phyloP scores from a whole-genome alignment of 2,113 vertebrate species.

The Perca schrenkii region DNA sequence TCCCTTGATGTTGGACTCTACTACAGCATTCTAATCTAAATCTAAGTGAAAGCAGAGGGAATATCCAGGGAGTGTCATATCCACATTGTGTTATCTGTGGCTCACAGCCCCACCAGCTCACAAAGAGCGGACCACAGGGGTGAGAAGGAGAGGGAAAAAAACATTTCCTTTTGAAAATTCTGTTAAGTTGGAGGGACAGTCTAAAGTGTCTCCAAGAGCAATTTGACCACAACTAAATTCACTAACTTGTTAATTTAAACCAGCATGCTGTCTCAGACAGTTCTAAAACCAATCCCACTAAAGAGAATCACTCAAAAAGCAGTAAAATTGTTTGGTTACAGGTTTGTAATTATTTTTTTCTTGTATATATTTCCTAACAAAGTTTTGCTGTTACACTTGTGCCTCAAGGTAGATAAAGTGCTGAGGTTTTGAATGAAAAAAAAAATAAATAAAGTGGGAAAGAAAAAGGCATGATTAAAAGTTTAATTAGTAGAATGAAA shows the following conservation, averaged over 20 bases:
- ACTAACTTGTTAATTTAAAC: slow-evolving; percentile 18
- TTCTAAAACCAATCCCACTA: slow-evolving; percentile 18
- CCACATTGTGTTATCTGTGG: slow-evolving; percentile 75
- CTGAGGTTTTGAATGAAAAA: slow-evolving; percentile 41
- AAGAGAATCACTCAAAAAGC: slow-evolving; percentile 13
- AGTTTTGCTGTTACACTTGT: slow-evolving; percentile 29
- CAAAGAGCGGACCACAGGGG: slow-evolving; percentile 64
- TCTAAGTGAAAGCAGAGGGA: slow-evolving; percentile 73
- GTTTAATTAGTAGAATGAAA: slow-evolving; percentile 76
- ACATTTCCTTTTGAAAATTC: slow-evolving; percentile 38
- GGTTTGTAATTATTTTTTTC: slow-evolving; percentile 40
- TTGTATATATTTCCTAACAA: slow-evolving; percentile 26
- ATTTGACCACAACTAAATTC: slow-evolving; percentile 49
- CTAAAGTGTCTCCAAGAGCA: slow-evolving; percentile 33
- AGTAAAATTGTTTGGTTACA: slow-evolving; percentile 12
- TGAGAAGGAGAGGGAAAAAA: slow-evolving; percentile 23
- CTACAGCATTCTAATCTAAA: slow-evolving; percentile 68
- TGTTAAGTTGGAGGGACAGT: slow-evolving; percentile 33
- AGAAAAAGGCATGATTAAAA: slow-evolving; percentile 59
- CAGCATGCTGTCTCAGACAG: slow-evolving; percentile 4
- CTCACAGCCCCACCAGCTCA: slow-evolving; percentile 69
- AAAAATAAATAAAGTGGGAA: slow-evolving; percentile 1
- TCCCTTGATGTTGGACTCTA: slow-evolving; percentile 72
- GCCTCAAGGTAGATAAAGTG: slow-evolving; percentile 54
- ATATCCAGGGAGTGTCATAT: slow-evolving; percentile 75